Conservation (phyloP, 2,888 invertebrate species). For the Bembecia ichneumoniformis region DNA sequence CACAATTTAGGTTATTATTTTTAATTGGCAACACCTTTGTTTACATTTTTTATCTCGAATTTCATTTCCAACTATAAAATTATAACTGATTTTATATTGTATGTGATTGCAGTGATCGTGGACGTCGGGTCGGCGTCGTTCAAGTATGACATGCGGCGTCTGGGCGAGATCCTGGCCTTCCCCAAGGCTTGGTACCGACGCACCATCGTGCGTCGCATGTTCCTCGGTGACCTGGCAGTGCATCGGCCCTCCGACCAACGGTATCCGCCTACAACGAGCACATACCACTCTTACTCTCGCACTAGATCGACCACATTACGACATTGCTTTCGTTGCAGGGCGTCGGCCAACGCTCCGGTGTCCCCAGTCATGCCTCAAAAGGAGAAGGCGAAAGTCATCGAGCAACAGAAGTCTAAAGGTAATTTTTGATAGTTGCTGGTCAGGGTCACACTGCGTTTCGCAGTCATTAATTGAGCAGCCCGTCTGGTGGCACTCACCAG, state of each 20-base stretch:
- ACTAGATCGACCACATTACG: neutral
- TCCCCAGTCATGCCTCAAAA: slow-evolving; percentile 57
- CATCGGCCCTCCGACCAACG: slow-evolving; percentile 21
- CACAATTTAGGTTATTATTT: no score
- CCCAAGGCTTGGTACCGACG: slow-evolving; percentile 99
- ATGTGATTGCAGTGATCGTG: slow-evolving; percentile 79
- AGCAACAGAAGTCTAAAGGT: slow-evolving; percentile 52
- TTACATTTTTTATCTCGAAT: no score
- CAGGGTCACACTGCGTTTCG: no score
- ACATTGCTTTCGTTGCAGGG: slow-evolving; percentile 15
- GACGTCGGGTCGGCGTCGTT: slow-evolving; percentile 97
- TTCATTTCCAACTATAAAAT: no score
- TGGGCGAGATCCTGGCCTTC: slow-evolving; percentile 97
- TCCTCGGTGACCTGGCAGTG: slow-evolving; percentile 92
- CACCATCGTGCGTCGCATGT: slow-evolving; percentile 91
- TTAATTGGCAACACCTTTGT: no score
- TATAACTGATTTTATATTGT: no score
- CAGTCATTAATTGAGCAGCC: no score
- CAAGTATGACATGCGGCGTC: slow-evolving; percentile 97
- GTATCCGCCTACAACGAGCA: slow-evolving; percentile 1
- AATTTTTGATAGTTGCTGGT: slow-evolving; percentile 2
- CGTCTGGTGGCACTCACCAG: no score
- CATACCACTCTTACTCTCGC: neutral
- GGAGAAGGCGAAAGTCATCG: slow-evolving; percentile 57
- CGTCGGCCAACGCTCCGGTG: slow-evolving; percentile 36